Conservation (phyloP, 1,140 invertebrate genomes). For the Cydia splendana region DNA sequence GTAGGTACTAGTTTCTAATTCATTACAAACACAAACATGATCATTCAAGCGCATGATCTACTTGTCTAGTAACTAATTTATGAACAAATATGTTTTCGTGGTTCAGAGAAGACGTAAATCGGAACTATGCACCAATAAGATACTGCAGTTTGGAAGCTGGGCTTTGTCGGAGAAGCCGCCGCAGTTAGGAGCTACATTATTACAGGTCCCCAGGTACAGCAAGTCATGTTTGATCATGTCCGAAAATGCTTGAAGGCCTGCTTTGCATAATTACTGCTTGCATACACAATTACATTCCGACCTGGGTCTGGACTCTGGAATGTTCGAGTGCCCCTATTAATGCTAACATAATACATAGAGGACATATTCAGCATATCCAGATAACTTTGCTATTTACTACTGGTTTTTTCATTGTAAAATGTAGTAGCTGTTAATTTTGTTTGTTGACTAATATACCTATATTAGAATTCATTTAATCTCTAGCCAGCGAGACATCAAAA, state of each 20-base stretch:
- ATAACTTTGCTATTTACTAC: too few species aligned
- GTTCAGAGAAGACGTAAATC: neutral
- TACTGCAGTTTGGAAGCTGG: neutral
- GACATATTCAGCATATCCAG: too few species aligned
- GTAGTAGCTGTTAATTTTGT: too few species aligned
- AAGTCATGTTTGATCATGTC: conserved; percentile 1
- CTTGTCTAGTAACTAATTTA: neutral
- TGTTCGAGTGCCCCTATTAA: neutral
- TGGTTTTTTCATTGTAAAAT: neutral
- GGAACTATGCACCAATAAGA: neutral
- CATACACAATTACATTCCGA: neutral
- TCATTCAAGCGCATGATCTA: neutral
- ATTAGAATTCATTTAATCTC: too few species aligned
- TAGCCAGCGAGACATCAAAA: too few species aligned
- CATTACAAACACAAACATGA: neutral
- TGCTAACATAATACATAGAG: neutral
- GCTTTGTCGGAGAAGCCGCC: neutral
- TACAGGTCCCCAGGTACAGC: neutral
- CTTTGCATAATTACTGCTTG: conserved; percentile 13
- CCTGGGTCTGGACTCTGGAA: neutral
- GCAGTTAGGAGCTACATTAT: neutral
- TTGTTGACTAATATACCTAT: too few species aligned
- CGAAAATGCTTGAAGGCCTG: conserved; percentile 18
- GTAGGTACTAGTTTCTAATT: too few species aligned
- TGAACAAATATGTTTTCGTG: neutral